A percentile compares a stretch with the other conserved stretches of the same genome.
Evolutionary conservation across 2,113 vertebrate genomes (phyloP).

Genomic region (Plestiodon gilberti): DNA sequence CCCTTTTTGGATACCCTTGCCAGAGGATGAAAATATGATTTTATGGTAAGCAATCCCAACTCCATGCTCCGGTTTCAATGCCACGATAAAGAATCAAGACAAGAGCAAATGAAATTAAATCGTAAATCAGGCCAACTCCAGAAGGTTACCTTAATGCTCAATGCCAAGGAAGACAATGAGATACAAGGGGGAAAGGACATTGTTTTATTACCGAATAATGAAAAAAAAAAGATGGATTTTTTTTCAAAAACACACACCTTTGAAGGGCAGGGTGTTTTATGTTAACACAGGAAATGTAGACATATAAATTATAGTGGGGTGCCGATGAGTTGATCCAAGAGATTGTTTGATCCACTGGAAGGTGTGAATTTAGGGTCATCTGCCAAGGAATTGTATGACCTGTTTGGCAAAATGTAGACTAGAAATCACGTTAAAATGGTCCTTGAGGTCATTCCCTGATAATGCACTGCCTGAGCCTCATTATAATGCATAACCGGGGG

Average conservation of each 20-base stretch:
- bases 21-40: conserved; percentile 29
- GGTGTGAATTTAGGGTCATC: not conserved
- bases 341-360: not conserved
- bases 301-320: too few relatives aligned
- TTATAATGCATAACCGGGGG: too few relatives aligned
- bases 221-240: not conserved
- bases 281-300: not conserved
- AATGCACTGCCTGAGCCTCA: too few relatives aligned
- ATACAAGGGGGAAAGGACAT: not conserved
- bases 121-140: conserved; percentile 25
- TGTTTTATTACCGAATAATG: conserved; percentile 20
- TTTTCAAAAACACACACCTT: not conserved
- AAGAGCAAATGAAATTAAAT: conserved; percentile 45
- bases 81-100: conserved; percentile 16
- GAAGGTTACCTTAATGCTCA: conserved; percentile 26
- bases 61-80: conserved; percentile 30
- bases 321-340: not conserved
- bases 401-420: not conserved
- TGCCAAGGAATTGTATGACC: not conserved
- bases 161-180: conserved; percentile 10
- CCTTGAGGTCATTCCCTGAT: too few relatives aligned
- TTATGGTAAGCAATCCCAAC: conserved; percentile 44
- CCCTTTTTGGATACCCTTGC: not conserved
- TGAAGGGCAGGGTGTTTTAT: not conserved
- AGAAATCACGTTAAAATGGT: not conserved